These are phyloP conservation scores for Pollicipes pollicipes DNA, from an alignment of 1,140 invertebrate species.

Conservation along the genomic window DNA sequence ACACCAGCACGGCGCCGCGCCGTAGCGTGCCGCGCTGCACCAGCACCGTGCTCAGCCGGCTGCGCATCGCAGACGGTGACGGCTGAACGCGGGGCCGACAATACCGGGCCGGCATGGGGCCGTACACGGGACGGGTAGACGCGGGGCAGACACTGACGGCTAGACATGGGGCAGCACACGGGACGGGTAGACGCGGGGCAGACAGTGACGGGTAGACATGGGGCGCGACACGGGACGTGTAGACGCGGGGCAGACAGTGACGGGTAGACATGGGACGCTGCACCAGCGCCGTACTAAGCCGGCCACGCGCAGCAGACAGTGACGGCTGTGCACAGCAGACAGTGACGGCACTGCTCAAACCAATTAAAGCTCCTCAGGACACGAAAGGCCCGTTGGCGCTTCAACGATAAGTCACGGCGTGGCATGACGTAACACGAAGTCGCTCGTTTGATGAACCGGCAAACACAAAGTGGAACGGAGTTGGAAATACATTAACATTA, in stretches of 20 bases:
- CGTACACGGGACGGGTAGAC: not conserved
- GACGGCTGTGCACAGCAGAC: too few species aligned
- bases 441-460: too few species aligned
- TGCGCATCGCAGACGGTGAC: not conserved
- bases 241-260: too few species aligned
- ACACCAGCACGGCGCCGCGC: constrained; percentile 60
- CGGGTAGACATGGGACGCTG: too few species aligned
- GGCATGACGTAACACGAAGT: too few species aligned
- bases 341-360: too few species aligned
- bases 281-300: too few species aligned
- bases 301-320: too few species aligned
- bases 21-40: constrained; percentile 74
- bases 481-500: too few species aligned
- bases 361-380: too few species aligned
- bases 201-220: not conserved
- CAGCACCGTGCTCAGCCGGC: constrained; percentile 32
- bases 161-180: not conserved
- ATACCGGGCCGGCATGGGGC: not conserved
- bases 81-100: not conserved
- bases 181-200: not conserved
- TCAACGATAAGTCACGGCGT: not conserved
- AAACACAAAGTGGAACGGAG: too few species aligned
- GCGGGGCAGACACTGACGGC: not conserved
- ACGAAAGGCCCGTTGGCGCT: not conserved
- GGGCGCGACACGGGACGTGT: not conserved